Base-by-base conservation (phyloP, 2,888 invertebrate genomes). In the Aleiodes alternator region DNA sequence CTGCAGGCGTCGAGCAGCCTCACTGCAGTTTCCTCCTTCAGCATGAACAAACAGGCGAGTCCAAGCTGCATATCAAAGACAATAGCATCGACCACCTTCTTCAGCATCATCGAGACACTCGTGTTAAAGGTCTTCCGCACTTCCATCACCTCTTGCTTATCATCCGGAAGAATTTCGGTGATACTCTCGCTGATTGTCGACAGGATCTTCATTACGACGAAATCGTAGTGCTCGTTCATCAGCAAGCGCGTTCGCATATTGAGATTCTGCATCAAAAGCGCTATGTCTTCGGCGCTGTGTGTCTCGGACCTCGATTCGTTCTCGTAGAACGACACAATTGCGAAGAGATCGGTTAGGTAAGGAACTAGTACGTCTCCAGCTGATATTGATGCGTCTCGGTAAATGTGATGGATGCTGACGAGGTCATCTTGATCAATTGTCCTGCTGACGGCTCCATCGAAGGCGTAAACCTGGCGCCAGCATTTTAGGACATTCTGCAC, bases 31-130 rank as follows among this genome's bases (percentile, higher is more conserved):
- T 81, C 69, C 53, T 86, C 81, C 8, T 83, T 82, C 12, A 87
- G 77, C 74, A 87, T 83, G 68, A 89, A 85, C 9, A 90, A 82
- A 75, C 87, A 87, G 16, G 82, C 83, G 43, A 89, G 82, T 12
- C 90, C 87, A 16, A 90, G 81, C 56, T 86, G 84, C 12, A 84
- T 77, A 80, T 91, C 90, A 55, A 90, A 84, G 31, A 82, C 78
- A 56, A 86, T 83, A 3, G 85, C 80, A 11, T 85, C 84, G n/a
- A 90, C 80, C 6, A 90, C 80, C 78, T 88, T 88, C 70, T 86
- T 84, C 23, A 91, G 76, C 61, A 90, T 76, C 38, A 83, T 83
- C 5, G 78, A 82, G n/a, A 86, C 50, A 61, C 86, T 87, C 34
- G 82, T 80, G 4, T 77, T 71, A 31, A 86, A 82, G 12, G 87